Evolutionary conservation across 2,888 invertebrate genomes (phyloP).

Genomic region (Lepidonotus clava): DNA sequence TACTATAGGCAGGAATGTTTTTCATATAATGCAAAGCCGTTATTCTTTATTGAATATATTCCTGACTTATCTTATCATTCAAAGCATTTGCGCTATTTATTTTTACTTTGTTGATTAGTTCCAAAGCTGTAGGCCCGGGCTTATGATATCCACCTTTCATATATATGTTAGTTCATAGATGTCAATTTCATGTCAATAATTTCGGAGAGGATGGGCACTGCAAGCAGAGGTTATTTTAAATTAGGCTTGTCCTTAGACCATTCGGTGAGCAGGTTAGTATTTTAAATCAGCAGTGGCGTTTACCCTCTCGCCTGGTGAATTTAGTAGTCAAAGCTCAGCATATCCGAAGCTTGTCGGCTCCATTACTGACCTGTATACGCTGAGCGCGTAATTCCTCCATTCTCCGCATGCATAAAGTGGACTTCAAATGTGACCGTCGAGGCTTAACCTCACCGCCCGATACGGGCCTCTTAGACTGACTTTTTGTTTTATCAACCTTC

Average conservation of each 20-base stretch:
- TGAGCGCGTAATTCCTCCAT: conserved; percentile 48
- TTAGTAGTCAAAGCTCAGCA: neutral
- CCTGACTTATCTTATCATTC: too few species aligned
- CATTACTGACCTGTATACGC: conserved; percentile 50
- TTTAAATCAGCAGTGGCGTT: neutral
- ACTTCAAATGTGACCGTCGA: conserved; percentile 6
- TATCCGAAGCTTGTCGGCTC: neutral
- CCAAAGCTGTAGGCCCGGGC: too few species aligned
- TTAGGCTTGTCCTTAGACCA: neutral
- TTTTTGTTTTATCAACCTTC: neutral
- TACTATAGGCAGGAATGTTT: too few species aligned
- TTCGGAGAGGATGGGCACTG: too few species aligned
- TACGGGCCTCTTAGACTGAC: neutral
- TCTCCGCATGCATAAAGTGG: conserved; percentile 43
- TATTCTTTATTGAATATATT: too few species aligned
- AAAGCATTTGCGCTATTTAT: too few species aligned
- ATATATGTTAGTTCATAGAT: too few species aligned
- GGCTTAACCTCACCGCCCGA: neutral
- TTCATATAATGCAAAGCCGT: too few species aligned
- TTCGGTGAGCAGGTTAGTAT: neutral
- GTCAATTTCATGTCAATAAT: too few species aligned
- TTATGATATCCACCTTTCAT: too few species aligned
- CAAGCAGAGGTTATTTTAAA: too few species aligned
- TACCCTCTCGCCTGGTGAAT: neutral
- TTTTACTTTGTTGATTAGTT: too few species aligned